Evolutionary conservation across 1,140 invertebrate genomes (phyloP).

Genomic region (Cardiocondyla obscurior): DNA sequence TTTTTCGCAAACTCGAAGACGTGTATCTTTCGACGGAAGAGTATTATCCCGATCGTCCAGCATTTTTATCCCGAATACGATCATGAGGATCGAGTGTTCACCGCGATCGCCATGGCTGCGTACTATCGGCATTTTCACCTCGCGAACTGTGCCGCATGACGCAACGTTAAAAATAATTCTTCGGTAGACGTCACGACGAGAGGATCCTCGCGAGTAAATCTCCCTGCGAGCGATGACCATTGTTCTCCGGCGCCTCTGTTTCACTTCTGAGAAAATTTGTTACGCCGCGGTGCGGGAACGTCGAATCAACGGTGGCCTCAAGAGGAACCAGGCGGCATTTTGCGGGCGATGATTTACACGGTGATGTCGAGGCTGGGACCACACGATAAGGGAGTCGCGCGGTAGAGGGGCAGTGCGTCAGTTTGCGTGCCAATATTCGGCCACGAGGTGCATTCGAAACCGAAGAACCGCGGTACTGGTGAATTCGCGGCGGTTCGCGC

Average conservation of each 20-base stretch:
- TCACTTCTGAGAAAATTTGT: background rate
- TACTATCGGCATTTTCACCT: slow-evolving; percentile 42
- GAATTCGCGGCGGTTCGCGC: background rate
- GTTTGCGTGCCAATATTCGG: slow-evolving; percentile 19
- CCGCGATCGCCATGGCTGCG: slow-evolving; percentile 20
- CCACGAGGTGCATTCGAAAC: background rate
- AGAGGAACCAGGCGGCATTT: background rate
- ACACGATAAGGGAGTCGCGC: background rate
- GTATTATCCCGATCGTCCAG: slow-evolving; percentile 12
- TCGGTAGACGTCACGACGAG: background rate
- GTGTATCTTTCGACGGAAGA: no score
- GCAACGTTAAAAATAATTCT: slow-evolving; percentile 35
- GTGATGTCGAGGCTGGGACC: slow-evolving; percentile 1
- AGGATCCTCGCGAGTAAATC: slow-evolving; percentile 36
- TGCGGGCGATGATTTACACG: background rate
- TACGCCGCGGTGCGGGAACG: background rate
- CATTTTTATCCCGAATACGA: slow-evolving; percentile 25
- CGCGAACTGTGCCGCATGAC: slow-evolving; percentile 15
- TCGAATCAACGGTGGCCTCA: background rate
- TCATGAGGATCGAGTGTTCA: slow-evolving; percentile 48
- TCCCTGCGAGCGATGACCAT: background rate
- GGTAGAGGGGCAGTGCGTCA: slow-evolving; percentile 30
- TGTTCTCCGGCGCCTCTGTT: background rate
- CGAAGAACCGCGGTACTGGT: background rate
- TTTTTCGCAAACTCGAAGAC: slow-evolving; percentile 37